Evolutionary conservation across 1,140 invertebrate genomes (phyloP).

Genomic region (Popillia japonica): DNA sequence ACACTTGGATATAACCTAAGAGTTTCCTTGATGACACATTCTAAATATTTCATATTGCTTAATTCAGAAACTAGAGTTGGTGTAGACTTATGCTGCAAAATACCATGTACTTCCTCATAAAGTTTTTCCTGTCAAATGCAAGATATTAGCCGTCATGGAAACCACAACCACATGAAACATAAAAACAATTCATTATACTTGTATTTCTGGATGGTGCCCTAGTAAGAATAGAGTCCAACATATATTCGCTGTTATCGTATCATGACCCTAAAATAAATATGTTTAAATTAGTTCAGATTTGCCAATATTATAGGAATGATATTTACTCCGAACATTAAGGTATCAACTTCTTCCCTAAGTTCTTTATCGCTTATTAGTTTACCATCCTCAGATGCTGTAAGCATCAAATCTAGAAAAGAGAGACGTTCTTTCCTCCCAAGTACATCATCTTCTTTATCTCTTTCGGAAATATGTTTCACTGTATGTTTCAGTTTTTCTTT

Average conservation of each 20-base stretch:
- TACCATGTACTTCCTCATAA: slow-evolving; percentile 37
- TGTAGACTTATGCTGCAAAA: neutral
- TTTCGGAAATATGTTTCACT: no score
- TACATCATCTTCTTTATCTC: neutral
- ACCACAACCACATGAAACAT: no score
- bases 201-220: slow-evolving; percentile 67
- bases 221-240: slow-evolving; percentile 68
- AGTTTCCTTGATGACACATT: slow-evolving; percentile 66
- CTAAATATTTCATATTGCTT: slow-evolving; percentile 66
- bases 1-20: slow-evolving; percentile 67
- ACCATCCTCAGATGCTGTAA: neutral
- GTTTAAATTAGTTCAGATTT: neutral
- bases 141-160: neutral
- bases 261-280: slow-evolving; percentile 68
- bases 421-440: slow-evolving; percentile 19
- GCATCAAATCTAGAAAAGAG: slow-evolving; percentile 12
- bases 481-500: no score
- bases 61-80: slow-evolving; percentile 54
- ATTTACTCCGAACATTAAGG: slow-evolving; percentile 52
- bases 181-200: no score
- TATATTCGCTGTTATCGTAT: slow-evolving; percentile 71
- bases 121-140: slow-evolving; percentile 60
- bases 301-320: neutral
- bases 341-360: neutral
- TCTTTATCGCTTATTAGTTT: neutral